These are phyloP conservation scores for Tautogolabrus adspersus DNA, from an alignment of 2,113 vertebrate species.

Conservation along the genomic window DNA sequence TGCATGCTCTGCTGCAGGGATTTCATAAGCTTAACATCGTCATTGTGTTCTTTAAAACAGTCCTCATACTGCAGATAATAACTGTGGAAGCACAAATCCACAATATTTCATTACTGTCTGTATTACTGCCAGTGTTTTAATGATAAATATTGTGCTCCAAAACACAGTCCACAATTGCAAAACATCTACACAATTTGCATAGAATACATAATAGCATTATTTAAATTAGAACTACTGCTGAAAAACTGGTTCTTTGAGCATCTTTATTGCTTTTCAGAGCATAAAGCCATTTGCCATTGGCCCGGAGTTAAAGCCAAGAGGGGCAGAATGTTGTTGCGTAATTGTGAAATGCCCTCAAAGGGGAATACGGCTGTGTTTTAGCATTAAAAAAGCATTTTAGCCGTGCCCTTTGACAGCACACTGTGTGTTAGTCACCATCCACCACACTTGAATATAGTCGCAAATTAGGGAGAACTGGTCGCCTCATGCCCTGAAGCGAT, in stretches of 20 bases:
- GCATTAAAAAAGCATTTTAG: constrained; percentile 51
- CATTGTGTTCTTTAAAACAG: not conserved
- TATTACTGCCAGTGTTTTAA: not conserved
- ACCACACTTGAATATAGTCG: constrained; percentile 41
- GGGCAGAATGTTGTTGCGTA: constrained; percentile 59
- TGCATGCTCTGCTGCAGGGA: not conserved
- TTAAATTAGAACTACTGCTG: constrained; percentile 30
- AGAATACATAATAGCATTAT: constrained; percentile 14
- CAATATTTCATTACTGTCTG: not conserved
- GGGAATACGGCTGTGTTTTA: constrained; percentile 28
- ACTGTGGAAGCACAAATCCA: not conserved
- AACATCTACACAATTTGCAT: not conserved
- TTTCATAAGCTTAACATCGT: not conserved
- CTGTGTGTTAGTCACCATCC: constrained; percentile 54
- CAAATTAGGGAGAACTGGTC: constrained; percentile 57
- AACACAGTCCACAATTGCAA: not conserved
- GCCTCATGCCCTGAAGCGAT: constrained; percentile 32
- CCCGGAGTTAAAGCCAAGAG: constrained; percentile 58
- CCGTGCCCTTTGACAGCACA: constrained; percentile 38
- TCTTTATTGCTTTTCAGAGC: constrained; percentile 61
- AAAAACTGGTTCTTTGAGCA: constrained; percentile 36
- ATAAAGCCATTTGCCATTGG: constrained; percentile 52
- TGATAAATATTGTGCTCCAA: not conserved
- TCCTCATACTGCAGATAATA: not conserved
- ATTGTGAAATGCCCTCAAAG: constrained; percentile 56